phyloP scores from a whole-genome alignment of 2,797 vertebrate genomes.

The Bradypodion ventrale region DNA sequence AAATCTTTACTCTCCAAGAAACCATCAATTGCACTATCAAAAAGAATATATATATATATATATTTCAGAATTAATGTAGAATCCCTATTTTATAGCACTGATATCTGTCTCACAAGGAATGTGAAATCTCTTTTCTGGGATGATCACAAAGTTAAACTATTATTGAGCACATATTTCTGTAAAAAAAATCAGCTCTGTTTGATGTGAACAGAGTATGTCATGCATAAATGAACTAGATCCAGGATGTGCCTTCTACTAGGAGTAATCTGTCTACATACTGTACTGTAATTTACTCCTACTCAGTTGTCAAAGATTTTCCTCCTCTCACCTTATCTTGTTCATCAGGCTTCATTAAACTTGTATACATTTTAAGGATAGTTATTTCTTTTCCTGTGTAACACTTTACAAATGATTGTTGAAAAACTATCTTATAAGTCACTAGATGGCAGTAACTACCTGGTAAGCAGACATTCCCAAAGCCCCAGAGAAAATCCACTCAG shows the following conservation, averaged over 20 bases:
- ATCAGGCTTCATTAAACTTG: background rate
- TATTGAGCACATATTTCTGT: background rate
- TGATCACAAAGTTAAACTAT: background rate
- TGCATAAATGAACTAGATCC: background rate
- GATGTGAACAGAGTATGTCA: background rate
- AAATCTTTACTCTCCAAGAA: constrained; percentile 80
- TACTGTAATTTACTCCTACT: background rate
- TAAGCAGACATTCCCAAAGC: constrained; percentile 28
- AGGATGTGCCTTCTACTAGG: background rate
- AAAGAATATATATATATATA: constrained; percentile 33
- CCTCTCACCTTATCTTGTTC: background rate
- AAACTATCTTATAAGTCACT: constrained; percentile 48
- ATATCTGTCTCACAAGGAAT: background rate
- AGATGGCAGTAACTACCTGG: constrained; percentile 72
- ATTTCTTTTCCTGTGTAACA: too few species aligned
- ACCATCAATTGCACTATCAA: constrained; percentile 80
- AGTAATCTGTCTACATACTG: background rate
- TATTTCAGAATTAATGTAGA: constrained; percentile 38
- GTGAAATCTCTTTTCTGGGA: background rate
- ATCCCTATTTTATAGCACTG: constrained; percentile 5
- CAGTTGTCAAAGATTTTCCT: background rate
- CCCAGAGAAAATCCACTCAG: background rate
- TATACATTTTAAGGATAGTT: too few species aligned
- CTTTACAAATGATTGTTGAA: background rate
- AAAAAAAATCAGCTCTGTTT: background rate